Conservation (phyloP, 2,888 invertebrate genomes). For the Microplitis manilae region DNA sequence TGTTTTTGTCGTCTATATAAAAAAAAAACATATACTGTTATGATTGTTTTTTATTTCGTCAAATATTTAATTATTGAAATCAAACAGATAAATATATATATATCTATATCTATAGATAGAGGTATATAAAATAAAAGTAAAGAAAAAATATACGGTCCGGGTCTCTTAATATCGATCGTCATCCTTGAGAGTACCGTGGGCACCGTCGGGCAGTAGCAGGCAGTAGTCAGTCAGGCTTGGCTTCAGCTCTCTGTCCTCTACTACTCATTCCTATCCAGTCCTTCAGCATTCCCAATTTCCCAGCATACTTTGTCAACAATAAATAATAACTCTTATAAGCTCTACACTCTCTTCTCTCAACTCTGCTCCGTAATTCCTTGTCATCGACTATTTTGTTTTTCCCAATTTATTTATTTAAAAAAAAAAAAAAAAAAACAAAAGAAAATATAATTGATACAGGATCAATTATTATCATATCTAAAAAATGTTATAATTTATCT, state of each 20-base stretch:
- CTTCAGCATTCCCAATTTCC: slow-evolving; percentile 1
- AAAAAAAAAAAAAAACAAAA: background rate
- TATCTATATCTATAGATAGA: background rate
- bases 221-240: background rate
- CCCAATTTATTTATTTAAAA: background rate
- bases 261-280: slow-evolving; percentile 9
- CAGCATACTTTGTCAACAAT: slow-evolving; percentile 21
- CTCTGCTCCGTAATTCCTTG: no score
- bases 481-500: background rate
- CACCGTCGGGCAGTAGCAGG: slow-evolving; percentile 20
- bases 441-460: background rate
- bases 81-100: background rate
- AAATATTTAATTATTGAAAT: no score
- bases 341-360: background rate
- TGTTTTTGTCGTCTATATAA: background rate
- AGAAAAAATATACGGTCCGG: slow-evolving; percentile 10
- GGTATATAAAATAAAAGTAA: slow-evolving; percentile 14
- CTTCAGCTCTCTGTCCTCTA: background rate
- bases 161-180: slow-evolving; percentile 39
- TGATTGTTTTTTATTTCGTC: no score
- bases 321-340: background rate
- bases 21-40: no score
- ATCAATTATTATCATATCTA: background rate
- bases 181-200: slow-evolving; percentile 39
- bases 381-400: no score